A percentile compares a stretch with the other conserved stretches of the same genome.
Evolutionary conservation across 2,797 vertebrate species (phyloP).

Genomic region (Macrochelys suwanniensis): DNA sequence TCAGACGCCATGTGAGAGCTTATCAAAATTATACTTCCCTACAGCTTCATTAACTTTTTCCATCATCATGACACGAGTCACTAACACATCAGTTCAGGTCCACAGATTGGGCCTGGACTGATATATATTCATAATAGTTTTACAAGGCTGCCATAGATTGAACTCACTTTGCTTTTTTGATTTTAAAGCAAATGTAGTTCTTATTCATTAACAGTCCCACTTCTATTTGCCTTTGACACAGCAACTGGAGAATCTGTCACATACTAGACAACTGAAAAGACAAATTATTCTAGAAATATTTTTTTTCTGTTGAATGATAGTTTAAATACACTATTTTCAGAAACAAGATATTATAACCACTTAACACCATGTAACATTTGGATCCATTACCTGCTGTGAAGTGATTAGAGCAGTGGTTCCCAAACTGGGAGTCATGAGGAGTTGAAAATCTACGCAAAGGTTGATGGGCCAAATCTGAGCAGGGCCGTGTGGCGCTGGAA

Average conservation of each 20-base stretch:
- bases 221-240: not conserved
- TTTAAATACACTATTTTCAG: not conserved
- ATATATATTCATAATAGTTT: not conserved
- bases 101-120: not conserved
- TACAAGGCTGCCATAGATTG: fast-evolving
- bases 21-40: not conserved
- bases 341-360: not conserved
- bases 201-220: not conserved
- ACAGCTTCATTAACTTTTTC: not conserved
- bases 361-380: not conserved
- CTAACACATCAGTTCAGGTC: not conserved
- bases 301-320: not conserved
- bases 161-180: not conserved
- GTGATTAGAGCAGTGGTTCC: not conserved
- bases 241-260: fast-evolving
- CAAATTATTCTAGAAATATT: not conserved
- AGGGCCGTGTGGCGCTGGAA: not conserved
- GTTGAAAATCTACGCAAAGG: not conserved
- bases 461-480: not conserved
- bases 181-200: too few species aligned
- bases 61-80: not conserved
- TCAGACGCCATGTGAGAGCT: not conserved
- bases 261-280: fast-evolving
- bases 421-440: not conserved
- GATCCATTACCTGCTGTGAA: not conserved